Conservation (phyloP, 2,113 vertebrate species). For the Dolichallabes microphthalmus region DNA sequence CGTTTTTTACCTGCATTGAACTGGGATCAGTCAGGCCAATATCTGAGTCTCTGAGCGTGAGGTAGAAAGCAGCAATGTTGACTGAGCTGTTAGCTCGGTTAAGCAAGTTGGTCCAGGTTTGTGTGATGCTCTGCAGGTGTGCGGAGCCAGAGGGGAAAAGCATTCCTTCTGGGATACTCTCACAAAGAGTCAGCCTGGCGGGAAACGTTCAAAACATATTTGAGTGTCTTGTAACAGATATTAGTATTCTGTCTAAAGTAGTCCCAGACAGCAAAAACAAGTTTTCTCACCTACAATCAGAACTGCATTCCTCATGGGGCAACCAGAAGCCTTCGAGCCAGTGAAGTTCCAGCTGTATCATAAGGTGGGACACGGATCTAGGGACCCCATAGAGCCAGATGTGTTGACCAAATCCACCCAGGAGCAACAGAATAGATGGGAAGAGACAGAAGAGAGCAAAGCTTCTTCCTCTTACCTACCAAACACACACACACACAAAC, state of each 20-base stretch:
- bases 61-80: slow-evolving; percentile 75
- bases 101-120: slow-evolving; percentile 72
- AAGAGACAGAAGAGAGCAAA: slow-evolving; percentile 57
- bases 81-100: slow-evolving; percentile 67
- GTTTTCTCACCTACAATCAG: slow-evolving; percentile 70
- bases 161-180: slow-evolving; percentile 71
- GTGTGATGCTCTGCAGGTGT: slow-evolving; percentile 57
- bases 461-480: slow-evolving; percentile 50
- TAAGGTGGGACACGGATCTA: slow-evolving; percentile 60
- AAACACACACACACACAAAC: slow-evolving; percentile 13
- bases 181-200: slow-evolving; percentile 69
- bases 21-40: slow-evolving; percentile 39
- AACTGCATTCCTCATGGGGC: slow-evolving; percentile 56
- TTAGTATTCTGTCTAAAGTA: neutral
- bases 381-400: slow-evolving; percentile 70
- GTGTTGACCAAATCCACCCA: slow-evolving; percentile 65
- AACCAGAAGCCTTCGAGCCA: slow-evolving; percentile 63
- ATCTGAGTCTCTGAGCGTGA: slow-evolving; percentile 65
- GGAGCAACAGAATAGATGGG: slow-evolving; percentile 62
- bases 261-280: neutral
- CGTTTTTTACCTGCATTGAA: slow-evolving; percentile 47
- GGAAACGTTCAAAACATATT: slow-evolving; percentile 3
- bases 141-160: slow-evolving; percentile 34
- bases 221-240: neutral
- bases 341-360: slow-evolving; percentile 65